These are phyloP conservation scores for Noctua fimbriata DNA, from an alignment of 2,888 invertebrate species.

Conservation along the genomic window DNA sequence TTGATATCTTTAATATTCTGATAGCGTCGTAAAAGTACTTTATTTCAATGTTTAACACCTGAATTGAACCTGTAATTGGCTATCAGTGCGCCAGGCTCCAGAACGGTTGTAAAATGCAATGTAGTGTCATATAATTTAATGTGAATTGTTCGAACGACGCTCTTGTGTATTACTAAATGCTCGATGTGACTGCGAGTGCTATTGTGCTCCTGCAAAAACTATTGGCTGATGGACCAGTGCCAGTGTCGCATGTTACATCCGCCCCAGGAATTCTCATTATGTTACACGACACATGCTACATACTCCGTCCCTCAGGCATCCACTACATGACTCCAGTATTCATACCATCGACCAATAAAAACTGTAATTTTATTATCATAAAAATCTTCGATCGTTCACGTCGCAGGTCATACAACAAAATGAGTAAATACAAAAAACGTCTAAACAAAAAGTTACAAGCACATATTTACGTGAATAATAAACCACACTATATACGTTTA, in stretches of 20 bases:
- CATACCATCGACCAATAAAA: conserved; percentile 42
- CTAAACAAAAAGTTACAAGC: conserved; percentile 43
- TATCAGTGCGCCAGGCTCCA: conserved; percentile 15
- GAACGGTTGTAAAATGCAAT: conserved; percentile 40
- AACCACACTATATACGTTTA: conserved; percentile 86
- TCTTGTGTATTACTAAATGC: conserved; percentile 53
- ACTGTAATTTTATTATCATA: conserved; percentile 52
- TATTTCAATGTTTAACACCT: conserved; percentile 17
- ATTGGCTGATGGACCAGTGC: not conserved
- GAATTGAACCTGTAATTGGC: conserved; percentile 29
- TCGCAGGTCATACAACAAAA: conserved; percentile 36
- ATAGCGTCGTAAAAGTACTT: not conserved
- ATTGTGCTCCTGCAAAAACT: conserved; percentile 40
- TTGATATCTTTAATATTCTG: conserved; percentile 12
- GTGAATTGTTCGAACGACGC: conserved; percentile 50
- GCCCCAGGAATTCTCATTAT: conserved; percentile 47
- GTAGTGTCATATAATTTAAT: conserved; percentile 55
- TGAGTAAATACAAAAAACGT: conserved; percentile 48
- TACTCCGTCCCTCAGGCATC: conserved; percentile 24
- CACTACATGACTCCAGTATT: conserved; percentile 52
- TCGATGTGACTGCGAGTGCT: conserved; percentile 25
- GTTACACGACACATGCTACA: conserved; percentile 29
- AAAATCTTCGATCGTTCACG: conserved; percentile 44
- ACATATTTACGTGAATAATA: conserved; percentile 82
- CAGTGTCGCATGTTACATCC: conserved; percentile 29